phyloP scores from a whole-genome alignment of 2,888 invertebrate species.

The Lycaena phlaeas region DNA sequence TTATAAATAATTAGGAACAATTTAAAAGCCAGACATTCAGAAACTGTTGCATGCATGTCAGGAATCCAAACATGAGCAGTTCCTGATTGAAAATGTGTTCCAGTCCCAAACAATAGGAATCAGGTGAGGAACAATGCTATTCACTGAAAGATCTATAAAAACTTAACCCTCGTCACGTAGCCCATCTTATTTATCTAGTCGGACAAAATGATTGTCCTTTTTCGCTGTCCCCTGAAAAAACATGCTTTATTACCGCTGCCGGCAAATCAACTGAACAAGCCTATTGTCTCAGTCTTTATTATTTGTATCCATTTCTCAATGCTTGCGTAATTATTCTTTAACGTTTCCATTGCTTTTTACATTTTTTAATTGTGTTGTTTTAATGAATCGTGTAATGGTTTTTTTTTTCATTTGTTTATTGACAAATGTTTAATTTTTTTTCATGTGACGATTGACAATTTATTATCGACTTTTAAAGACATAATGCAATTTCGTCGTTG shows the following conservation, averaged over 20 bases:
- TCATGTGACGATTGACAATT: no score
- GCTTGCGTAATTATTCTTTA: background rate
- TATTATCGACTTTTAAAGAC: no score
- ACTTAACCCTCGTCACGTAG: constrained; percentile 64
- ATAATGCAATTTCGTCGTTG: no score
- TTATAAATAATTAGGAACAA: no score
- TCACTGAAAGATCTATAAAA: constrained; percentile 61
- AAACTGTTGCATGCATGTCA: no score
- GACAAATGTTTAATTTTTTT: no score
- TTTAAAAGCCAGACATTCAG: no score
- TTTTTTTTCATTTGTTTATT: no score
- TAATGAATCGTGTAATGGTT: no score
- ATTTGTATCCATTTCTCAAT: background rate
- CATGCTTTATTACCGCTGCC: constrained; percentile 57
- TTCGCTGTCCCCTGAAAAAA: constrained; percentile 48
- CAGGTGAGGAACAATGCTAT: constrained; percentile 35
- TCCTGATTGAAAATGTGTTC: background rate
- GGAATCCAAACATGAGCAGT: no score
- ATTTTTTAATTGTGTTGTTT: no score
- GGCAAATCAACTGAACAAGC: constrained; percentile 50
- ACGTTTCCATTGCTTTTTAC: background rate
- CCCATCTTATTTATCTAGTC: constrained; percentile 70
- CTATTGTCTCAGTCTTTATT: constrained; percentile 39
- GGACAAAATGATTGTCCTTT: constrained; percentile 65
- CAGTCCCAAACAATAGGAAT: constrained; percentile 48